phyloP scores from a whole-genome alignment of 2,113 vertebrate genomes.

The Numenius arquata region DNA sequence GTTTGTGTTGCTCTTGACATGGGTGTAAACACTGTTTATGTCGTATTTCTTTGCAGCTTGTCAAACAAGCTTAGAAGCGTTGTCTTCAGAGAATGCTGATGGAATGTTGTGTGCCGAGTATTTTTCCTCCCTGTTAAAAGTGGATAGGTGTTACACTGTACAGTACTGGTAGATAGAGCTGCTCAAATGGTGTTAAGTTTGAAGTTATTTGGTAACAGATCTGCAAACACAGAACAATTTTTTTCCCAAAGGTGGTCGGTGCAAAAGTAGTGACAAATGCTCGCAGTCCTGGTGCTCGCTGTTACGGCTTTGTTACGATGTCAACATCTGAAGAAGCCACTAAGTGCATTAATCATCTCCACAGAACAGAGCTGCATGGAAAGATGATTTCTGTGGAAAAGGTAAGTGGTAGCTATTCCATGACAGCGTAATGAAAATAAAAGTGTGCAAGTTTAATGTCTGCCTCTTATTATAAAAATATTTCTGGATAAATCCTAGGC shows the following conservation, averaged over 20 bases:
- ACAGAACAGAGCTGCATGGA: constrained; percentile 94
- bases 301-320: constrained; percentile 98
- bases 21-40: background rate
- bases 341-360: constrained; percentile 90
- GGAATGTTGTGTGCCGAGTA: no score
- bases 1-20: background rate
- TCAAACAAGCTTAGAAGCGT: background rate
- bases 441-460: background rate
- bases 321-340: constrained; percentile 90
- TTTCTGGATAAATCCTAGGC: constrained; percentile 75
- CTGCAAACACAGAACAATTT: background rate
- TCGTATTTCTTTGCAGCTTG: background rate
- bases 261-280: constrained; percentile 98
- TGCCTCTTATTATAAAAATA: background rate
- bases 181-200: background rate
- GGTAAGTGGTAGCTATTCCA: constrained; percentile 58
- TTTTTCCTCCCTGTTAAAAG: background rate
- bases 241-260: constrained; percentile 84
- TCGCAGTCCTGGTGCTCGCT: constrained; percentile 93
- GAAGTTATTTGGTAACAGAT: background rate
- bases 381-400: constrained; percentile 97
- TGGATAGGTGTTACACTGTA: no score
- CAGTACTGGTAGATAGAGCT: background rate
- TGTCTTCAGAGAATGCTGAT: background rate
- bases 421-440: background rate